Conservation (phyloP, 2,113 vertebrate genomes). For the Elanus axillaris region DNA sequence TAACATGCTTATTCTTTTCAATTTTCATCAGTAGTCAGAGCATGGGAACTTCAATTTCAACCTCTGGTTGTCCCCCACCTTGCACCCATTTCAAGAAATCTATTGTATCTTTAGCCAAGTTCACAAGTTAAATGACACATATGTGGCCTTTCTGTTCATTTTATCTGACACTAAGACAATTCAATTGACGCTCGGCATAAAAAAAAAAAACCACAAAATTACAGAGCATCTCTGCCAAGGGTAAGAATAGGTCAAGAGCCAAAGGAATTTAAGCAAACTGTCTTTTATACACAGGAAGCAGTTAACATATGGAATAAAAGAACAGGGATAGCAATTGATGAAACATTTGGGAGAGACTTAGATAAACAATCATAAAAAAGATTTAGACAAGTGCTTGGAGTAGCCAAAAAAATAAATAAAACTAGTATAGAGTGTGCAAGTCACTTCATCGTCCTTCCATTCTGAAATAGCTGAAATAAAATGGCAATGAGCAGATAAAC, state of each 20-base stretch:
- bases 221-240: conserved; percentile 42
- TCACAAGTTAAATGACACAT: conserved; percentile 42
- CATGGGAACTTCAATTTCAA: conserved; percentile 11
- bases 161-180: conserved; percentile 46
- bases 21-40: conserved; percentile 25
- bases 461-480: conserved; percentile 57
- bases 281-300: conserved; percentile 57
- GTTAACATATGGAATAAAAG: conserved; percentile 60
- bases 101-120: conserved; percentile 44
- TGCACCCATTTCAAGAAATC: background rate
- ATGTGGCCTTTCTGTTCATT: conserved; percentile 47
- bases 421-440: background rate
- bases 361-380: conserved; percentile 61
- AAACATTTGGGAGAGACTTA: conserved; percentile 60
- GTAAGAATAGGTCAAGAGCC: conserved; percentile 60
- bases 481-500: conserved; percentile 56
- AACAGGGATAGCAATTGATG: conserved; percentile 45
- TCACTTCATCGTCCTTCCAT: conserved; percentile 38
- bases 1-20: conserved; percentile 15
- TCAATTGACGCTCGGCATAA: background rate
- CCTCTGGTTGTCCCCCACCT: conserved; percentile 6
- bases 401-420: conserved; percentile 57
- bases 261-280: conserved; percentile 58
- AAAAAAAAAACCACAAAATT: conserved; percentile 14
- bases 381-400: conserved; percentile 48